Evolutionary conservation across 1,140 invertebrate genomes (phyloP).

Genomic region (Cephus cinctus): DNA sequence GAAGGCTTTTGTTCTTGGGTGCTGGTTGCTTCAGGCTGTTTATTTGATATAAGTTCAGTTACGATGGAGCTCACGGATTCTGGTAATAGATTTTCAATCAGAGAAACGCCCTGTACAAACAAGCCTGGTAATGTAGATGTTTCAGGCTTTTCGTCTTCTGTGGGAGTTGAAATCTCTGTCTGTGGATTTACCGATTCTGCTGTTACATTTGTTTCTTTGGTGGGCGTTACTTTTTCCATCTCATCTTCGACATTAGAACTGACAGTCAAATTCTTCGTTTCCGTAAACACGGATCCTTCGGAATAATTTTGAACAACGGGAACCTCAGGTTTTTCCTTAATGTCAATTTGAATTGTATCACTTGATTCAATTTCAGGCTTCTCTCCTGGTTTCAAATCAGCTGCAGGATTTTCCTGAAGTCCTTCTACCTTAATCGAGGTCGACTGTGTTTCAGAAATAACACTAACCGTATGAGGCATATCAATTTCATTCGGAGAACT

Average conservation of each 20-base stretch:
- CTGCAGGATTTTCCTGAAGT: too few relatives aligned
- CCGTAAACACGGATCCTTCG: not conserved
- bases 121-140: not conserved
- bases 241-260: not conserved
- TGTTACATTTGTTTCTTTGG: too few relatives aligned
- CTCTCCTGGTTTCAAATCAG: too few relatives aligned
- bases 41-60: slow-evolving; percentile 9
- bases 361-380: too few relatives aligned
- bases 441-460: slow-evolving; percentile 29
- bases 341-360: not conserved
- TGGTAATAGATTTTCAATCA: slow-evolving; percentile 8
- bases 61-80: slow-evolving; percentile 8
- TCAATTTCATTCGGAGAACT: not conserved
- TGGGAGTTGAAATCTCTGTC: slow-evolving; percentile 3
- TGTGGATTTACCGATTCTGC: too few relatives aligned
- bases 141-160: not conserved
- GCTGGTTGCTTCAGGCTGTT: not conserved
- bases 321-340: not conserved
- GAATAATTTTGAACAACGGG: not conserved
- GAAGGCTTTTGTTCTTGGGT: too few relatives aligned
- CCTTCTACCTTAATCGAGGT: slow-evolving; percentile 31
- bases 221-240: too few relatives aligned
- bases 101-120: slow-evolving; percentile 8
- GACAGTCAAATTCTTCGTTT: slow-evolving; percentile 5
- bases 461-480: slow-evolving; percentile 14